Evolutionary conservation across 2,113 vertebrate species (phyloP), one percentile per base, ranked within the genome.

Genomic region (Coturnix japonica): DNA sequence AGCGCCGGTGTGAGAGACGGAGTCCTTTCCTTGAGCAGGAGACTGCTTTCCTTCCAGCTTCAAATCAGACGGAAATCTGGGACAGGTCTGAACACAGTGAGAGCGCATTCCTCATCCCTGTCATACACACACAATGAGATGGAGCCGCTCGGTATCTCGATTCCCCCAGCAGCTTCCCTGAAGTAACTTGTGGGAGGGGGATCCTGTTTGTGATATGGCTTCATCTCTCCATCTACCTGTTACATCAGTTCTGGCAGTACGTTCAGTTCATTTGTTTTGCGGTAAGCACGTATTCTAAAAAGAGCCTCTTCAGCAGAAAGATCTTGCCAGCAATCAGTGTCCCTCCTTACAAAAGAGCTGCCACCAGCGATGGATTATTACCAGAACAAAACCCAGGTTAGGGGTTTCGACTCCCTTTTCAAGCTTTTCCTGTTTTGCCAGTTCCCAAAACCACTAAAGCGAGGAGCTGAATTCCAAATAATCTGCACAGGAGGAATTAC

Each of bases 281-380:
- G 73, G n/a, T 66, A 70, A 92, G 66, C 51, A 33, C 30, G 0
- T 76, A 17, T 84, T 90, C 67, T 65, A 4, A 71, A 82, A 95
- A 71, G 54, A 92, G 53, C 81, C 28, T 94, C 63, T 89, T 89
- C 71, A 90, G 94, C 92, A 71, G 66, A 85, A 79, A 23, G 47
- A 30, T 63, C 60, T 70, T 79, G 81, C 57, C 63, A n/a, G 63
- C 49, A 86, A 86, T 35, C 79, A 65, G 18, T 82, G 81, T 74
- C 75, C 72, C 35, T 70, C 84, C 72, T 88, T 90, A 71, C 87
- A 91, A 85, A 95, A 95, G 81, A 96, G 13, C 43, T 93, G 87
- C 92, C 87, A 94, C 81, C 59, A 96, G 94, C 84, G 39, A 91
- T 94, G 81, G 89, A 95, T 96, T 96, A 92, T 95, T 92, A 80